Conservation (phyloP, 2,113 vertebrate genomes). For the Campylomormyrus numenius region DNA sequence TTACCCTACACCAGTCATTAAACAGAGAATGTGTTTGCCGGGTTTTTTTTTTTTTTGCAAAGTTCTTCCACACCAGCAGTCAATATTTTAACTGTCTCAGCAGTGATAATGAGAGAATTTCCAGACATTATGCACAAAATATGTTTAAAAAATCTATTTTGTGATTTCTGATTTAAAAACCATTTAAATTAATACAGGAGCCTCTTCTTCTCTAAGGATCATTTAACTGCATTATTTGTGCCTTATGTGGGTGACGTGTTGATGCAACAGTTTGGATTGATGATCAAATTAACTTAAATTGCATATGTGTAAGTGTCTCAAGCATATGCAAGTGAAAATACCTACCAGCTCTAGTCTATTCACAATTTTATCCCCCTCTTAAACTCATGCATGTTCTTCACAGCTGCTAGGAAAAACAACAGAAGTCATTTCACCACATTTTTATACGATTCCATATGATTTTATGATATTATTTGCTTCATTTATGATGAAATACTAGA, state of each 20-base stretch:
- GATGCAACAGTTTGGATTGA: background rate
- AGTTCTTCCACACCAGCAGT: background rate
- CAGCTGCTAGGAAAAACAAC: background rate
- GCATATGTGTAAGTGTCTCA: background rate
- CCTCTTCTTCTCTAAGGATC: background rate
- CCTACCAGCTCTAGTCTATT: background rate
- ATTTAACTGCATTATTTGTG: background rate
- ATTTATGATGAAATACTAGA: background rate
- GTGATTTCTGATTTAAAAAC: background rate
- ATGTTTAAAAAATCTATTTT: background rate
- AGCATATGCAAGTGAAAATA: background rate
- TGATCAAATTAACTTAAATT: background rate
- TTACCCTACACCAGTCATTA: background rate
- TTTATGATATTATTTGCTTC: background rate
- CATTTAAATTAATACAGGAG: background rate
- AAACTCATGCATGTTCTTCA: background rate
- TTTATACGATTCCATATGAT: background rate
- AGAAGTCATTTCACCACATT: background rate
- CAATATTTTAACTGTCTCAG: background rate
- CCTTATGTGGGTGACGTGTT: background rate
- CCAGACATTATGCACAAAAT: background rate
- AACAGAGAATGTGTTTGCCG: background rate
- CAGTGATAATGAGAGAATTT: background rate
- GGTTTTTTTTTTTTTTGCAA: background rate
- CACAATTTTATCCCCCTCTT: background rate